Percentiles rank a stretch among this genome's conserved stretches.
These are phyloP conservation scores for Colius striatus DNA, from an alignment of 2,113 vertebrate genomes.

Conservation along the genomic window DNA sequence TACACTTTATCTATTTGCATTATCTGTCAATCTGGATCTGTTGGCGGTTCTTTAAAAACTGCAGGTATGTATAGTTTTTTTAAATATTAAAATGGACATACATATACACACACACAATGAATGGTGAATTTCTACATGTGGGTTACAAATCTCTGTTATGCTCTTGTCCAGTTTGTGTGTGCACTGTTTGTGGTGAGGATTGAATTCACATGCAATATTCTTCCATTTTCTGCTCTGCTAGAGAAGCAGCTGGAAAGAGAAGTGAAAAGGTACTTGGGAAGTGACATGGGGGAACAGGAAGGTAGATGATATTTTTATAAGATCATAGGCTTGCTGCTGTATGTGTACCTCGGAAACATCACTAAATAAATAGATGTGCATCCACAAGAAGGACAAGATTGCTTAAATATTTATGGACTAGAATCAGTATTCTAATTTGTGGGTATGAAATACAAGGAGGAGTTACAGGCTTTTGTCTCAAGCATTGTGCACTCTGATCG, in stretches of 20 bases:
- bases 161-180: background rate
- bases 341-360: background rate
- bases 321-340: background rate
- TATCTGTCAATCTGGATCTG: background rate
- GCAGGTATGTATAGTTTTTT: background rate
- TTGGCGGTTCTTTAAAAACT: background rate
- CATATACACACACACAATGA: rapidly evolving
- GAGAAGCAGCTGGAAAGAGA: background rate
- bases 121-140: background rate
- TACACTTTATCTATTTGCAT: background rate
- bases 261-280: background rate
- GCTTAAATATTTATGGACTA: constrained; percentile 26
- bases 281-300: background rate
- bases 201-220: background rate
- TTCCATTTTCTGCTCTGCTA: background rate
- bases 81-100: background rate
- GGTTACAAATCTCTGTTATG: background rate
- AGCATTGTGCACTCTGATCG: background rate
- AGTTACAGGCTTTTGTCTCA: background rate
- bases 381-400: background rate
- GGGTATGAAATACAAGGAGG: background rate
- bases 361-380: background rate
- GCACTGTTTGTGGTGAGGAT: background rate
- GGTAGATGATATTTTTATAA: background rate
- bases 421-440: background rate